Conservation (phyloP, 1,140 invertebrate species). For the Homarus americanus region DNA sequence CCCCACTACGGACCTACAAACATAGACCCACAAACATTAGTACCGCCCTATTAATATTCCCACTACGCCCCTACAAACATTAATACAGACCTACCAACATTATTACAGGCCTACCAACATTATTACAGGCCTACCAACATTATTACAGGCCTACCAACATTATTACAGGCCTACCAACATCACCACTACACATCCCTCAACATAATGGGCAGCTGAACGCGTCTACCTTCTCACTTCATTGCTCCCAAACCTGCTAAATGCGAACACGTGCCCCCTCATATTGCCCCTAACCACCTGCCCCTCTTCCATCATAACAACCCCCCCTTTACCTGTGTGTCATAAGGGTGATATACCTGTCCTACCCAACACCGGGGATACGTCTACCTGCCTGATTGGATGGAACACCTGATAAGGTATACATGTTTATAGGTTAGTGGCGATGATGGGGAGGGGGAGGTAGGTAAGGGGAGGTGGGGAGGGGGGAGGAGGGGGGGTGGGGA, state of each 20-base stretch:
- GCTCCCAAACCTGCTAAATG: constrained; percentile 35
- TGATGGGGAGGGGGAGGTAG: background rate
- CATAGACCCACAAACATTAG: no score
- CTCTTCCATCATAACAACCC: background rate
- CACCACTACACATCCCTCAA: background rate
- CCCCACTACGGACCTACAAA: no score
- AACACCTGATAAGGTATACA: constrained; percentile 40
- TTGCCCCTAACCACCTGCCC: background rate
- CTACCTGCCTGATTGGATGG: constrained; percentile 39
- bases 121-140: background rate
- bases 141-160: background rate
- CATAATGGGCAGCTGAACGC: background rate
- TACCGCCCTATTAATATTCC: no score
- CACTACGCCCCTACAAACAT: no score
- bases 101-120: background rate
- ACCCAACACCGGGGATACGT: background rate
- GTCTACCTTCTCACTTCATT: constrained; percentile 11
- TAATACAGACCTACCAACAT: no score
- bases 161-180: background rate
- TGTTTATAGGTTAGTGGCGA: constrained; percentile 39
- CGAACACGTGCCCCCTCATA: constrained; percentile 37
- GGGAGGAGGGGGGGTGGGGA: background rate
- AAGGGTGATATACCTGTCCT: background rate
- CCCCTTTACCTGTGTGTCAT: background rate
- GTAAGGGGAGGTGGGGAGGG: background rate